These are phyloP conservation scores for Monoplex corrugatus DNA, from an alignment of 2,888 invertebrate species.

Conservation along the genomic window DNA sequence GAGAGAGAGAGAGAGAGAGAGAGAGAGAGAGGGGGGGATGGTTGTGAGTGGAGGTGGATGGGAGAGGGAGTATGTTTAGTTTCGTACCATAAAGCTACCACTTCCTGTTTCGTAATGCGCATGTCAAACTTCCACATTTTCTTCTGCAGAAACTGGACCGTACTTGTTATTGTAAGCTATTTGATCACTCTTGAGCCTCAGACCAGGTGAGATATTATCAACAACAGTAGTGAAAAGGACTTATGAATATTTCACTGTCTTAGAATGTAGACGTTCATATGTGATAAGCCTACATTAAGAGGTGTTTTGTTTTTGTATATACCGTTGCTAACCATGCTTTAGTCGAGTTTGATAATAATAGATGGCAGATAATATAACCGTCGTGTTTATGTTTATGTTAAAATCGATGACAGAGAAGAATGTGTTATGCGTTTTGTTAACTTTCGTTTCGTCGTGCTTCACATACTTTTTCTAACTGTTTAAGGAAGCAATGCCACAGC, in stretches of 20 bases:
- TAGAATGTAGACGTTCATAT: neutral
- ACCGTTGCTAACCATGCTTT: slow-evolving; percentile 39
- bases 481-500: no score
- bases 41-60: neutral
- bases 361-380: no score
- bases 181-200: neutral
- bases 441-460: no score
- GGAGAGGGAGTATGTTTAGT: neutral
- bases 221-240: neutral
- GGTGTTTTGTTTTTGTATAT: slow-evolving; percentile 11
- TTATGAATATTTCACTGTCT: neutral
- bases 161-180: neutral
- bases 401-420: no score
- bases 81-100: slow-evolving; percentile 29
- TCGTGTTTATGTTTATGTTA: no score
- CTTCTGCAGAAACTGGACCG: neutral
- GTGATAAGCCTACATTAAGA: neutral
- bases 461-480: no score
- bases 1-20: neutral
- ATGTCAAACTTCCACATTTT: slow-evolving; percentile 35
- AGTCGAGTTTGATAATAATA: no score
- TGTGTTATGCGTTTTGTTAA: no score
- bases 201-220: neutral
- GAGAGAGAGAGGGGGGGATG: neutral
- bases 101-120: slow-evolving; percentile 17